Evolutionary conservation across 2,888 invertebrate species (phyloP), one percentile per base, ranked within the genome.

Genomic region (Philereme transversata): DNA sequence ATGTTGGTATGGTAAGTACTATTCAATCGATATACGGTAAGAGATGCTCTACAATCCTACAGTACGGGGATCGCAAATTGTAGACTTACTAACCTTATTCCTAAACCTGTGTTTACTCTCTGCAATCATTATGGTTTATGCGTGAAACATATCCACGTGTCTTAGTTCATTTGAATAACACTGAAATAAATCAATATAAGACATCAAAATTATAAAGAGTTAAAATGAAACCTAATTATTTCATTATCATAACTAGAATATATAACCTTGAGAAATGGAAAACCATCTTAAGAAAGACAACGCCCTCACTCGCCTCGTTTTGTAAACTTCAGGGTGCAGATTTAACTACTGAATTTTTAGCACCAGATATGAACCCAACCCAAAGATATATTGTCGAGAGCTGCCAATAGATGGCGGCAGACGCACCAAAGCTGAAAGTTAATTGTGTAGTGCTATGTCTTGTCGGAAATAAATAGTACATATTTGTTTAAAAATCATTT

Each of bases 281-380:
- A 68, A 56, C 7, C 65, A 22, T 22, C 22, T 57, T 51, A 54
- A 61, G 59, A 55, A 62, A 47, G 49, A 56, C 69, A 71, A 78
- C 79, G 79, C 81, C 79, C 70, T 78, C 77, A 51, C 57, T 71
- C 64, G 73, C 58, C 33, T n/a, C 44, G 8, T 10, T 11, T 34
- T 2, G 44, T 43, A 41, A 61, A 49, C 40, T 38, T 41, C 35
- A 34, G 34, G 34, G 22, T 11, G 1, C 54, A 38, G 33, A 33
- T 7, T 49, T 22, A 22, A 22, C 22, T 7, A 4, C 10, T 8
- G 48, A 45, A 45, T 35, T 45, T 5, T 5, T 9, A 57, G 38
- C 11, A 33, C 38, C 47, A 45, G 48, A 44, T 9, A 8, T 0
- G 49, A 57, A 57, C 48, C 50, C 35, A 58, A 52, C 34, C 45